Evolutionary conservation across 1,140 invertebrate species (phyloP).

Genomic region (Pygmarrhopalites habei): DNA sequence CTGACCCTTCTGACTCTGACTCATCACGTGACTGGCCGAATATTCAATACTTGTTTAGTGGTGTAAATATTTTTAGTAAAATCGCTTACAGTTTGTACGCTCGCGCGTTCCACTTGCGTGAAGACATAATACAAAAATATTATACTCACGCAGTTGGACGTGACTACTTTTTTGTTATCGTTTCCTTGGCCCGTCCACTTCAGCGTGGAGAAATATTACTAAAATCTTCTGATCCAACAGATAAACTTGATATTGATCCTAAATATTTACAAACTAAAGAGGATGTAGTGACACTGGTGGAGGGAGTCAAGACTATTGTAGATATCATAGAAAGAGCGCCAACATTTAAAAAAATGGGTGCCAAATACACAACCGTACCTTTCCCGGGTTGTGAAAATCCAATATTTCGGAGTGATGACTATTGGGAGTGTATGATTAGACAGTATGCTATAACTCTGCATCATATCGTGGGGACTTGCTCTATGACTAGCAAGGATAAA

Average conservation of each 20-base stretch:
- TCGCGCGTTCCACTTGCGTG: conserved; percentile 13
- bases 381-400: conserved; percentile 27
- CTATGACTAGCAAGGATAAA: conserved; percentile 63
- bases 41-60: conserved; percentile 18
- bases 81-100: conserved; percentile 10
- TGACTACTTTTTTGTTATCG: conserved; percentile 25
- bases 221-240: conserved; percentile 9
- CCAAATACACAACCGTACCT: not conserved
- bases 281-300: conserved; percentile 17
- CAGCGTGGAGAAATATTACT: conserved; percentile 21
- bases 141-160: conserved; percentile 13
- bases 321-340: conserved; percentile 6
- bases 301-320: conserved; percentile 12
- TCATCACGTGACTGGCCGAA: conserved; percentile 27
- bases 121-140: conserved; percentile 15
- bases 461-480: conserved; percentile 81
- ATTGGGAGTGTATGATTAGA: conserved; percentile 38
- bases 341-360: conserved; percentile 8
- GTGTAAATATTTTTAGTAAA: conserved; percentile 6
- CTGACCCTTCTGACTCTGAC: conserved; percentile 7
- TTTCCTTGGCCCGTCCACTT: conserved; percentile 16
- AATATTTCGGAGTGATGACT: not conserved
- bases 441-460: conserved; percentile 81
- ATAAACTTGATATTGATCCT: conserved; percentile 15
- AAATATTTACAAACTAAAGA: conserved; percentile 28